Percentiles rank a stretch among this genome's conserved stretches.
These are phyloP conservation scores for Athalia rosae DNA, from an alignment of 2,888 invertebrate genomes.

Conservation along the genomic window DNA sequence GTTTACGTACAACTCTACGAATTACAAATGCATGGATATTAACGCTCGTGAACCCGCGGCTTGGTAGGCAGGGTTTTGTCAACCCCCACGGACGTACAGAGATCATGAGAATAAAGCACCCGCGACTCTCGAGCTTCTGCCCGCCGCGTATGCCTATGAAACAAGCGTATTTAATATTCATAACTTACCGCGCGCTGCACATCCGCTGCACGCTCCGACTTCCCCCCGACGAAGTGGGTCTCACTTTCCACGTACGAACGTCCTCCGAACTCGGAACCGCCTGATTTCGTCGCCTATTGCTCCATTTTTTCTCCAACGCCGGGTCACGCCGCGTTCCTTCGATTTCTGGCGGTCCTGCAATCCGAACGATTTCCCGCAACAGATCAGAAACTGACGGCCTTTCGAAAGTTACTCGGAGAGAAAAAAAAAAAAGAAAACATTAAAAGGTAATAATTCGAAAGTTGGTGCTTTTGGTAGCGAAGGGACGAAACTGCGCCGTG, in stretches of 20 bases:
- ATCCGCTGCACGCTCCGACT: not conserved
- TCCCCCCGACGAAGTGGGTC: too few relatives aligned
- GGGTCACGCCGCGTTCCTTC: too few relatives aligned
- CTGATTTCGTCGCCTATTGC: too few relatives aligned
- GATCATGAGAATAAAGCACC: conserved; percentile 43
- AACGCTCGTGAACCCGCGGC: conserved; percentile 8
- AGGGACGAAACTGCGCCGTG: not conserved
- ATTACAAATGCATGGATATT: conserved; percentile 45
- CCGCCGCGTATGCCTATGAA: not conserved
- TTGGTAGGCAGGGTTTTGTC: conserved; percentile 31
- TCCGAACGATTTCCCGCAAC: too few relatives aligned
- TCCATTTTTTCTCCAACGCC: too few relatives aligned
- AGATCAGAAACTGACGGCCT: too few relatives aligned
- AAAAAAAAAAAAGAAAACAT: too few relatives aligned
- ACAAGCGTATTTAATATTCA: conserved; percentile 39
- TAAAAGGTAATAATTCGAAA: too few relatives aligned
- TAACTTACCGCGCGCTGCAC: conserved; percentile 17
- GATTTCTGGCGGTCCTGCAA: too few relatives aligned
- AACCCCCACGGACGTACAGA: conserved; percentile 25
- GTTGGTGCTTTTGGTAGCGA: not conserved
- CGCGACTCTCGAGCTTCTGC: not conserved
- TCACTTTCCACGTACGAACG: too few relatives aligned
- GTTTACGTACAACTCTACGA: not conserved
- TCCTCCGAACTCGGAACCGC: too few relatives aligned
- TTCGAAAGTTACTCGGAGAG: too few relatives aligned